Evolutionary conservation across 1,140 invertebrate species (phyloP).

Genomic region (Platorchestia sp.): DNA sequence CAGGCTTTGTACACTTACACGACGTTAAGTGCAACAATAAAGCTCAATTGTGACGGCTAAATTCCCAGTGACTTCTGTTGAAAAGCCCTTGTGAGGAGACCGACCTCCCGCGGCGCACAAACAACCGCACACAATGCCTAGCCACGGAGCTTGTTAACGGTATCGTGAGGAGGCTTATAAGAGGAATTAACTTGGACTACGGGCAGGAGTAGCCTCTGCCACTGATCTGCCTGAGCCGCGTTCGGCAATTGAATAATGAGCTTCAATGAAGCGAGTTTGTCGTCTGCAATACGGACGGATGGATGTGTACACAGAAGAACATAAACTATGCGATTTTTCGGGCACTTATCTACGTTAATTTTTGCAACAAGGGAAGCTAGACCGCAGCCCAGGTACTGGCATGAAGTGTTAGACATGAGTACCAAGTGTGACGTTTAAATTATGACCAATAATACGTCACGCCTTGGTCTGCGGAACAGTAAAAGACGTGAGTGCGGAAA

Average conservation of each 20-base stretch:
- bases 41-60: slow-evolving; percentile 53
- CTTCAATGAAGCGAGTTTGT: slow-evolving; percentile 6
- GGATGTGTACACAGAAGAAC: background rate
- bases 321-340: background rate
- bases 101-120: slow-evolving; percentile 39
- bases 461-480: background rate
- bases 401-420: background rate
- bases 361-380: background rate
- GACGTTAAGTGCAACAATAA: slow-evolving; percentile 54
- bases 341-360: background rate
- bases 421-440: background rate
- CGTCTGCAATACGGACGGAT: background rate
- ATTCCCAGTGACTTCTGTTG: slow-evolving; percentile 53
- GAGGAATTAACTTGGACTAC: slow-evolving; percentile 13
- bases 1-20: slow-evolving; percentile 44
- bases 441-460: background rate
- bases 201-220: slow-evolving; percentile 2
- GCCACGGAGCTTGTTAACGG: slow-evolving; percentile 34
- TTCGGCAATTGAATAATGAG: slow-evolving; percentile 1
- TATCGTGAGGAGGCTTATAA: slow-evolving; percentile 15
- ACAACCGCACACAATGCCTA: slow-evolving; percentile 12
- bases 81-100: slow-evolving; percentile 31
- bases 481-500: background rate
- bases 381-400: no score
- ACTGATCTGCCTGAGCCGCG: slow-evolving; percentile 11